These are phyloP conservation scores for Plagodis dolabraria DNA, from an alignment of 2,888 invertebrate species.

Conservation along the genomic window DNA sequence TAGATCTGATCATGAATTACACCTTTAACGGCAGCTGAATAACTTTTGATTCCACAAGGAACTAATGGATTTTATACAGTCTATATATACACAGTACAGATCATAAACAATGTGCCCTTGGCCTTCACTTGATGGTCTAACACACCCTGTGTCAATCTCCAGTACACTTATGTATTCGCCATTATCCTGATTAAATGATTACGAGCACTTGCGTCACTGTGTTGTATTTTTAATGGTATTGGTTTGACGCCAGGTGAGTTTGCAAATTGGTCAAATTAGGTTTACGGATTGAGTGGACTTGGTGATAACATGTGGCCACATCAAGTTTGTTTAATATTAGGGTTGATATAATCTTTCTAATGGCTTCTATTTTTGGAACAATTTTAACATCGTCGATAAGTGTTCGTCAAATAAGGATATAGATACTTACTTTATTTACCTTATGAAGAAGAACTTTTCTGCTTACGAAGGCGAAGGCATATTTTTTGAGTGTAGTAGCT, in stretches of 20 bases:
- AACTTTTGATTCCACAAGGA: no score
- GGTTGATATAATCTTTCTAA: neutral
- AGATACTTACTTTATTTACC: no score
- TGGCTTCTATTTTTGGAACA: neutral
- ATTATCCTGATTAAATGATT: conserved; percentile 36
- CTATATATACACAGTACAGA: neutral
- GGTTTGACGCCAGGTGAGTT: conserved; percentile 10
- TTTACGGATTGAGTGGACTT: conserved; percentile 9
- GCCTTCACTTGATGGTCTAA: conserved; percentile 14
- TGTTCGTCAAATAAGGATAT: no score
- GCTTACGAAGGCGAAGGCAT: no score
- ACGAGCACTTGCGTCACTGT: conserved; percentile 13
- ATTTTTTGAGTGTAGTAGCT: no score
- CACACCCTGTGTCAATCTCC: conserved; percentile 36
- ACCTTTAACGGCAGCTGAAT: no score
- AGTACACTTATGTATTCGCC: conserved; percentile 22
- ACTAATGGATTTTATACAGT: no score
- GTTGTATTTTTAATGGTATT: conserved; percentile 19
- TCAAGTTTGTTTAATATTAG: neutral
- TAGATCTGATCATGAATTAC: no score
- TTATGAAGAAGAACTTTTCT: no score
- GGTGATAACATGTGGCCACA: neutral
- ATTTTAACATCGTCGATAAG: neutral
- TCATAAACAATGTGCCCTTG: conserved; percentile 11
- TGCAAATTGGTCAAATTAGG: conserved; percentile 6